Percentiles rank a stretch among this genome's conserved stretches.
Conservation (phyloP, 2,797 vertebrate genomes). For the Dallia pectoralis region DNA sequence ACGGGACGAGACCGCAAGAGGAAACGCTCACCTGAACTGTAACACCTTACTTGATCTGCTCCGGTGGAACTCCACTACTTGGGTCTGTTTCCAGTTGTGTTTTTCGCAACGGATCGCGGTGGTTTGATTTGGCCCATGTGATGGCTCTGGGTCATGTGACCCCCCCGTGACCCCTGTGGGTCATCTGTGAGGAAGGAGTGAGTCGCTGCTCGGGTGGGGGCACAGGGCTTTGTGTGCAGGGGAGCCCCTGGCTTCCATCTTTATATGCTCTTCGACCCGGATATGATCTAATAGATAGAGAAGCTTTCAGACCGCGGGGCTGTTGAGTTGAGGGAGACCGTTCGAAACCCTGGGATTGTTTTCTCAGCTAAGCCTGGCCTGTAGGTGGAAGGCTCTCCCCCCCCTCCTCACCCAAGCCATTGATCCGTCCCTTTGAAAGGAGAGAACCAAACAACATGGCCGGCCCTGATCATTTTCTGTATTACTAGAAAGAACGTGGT, state of each 20-base stretch:
- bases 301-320: conserved; percentile 59
- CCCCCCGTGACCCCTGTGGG: conserved; percentile 41
- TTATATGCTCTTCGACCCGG: conserved; percentile 83
- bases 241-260: conserved; percentile 55
- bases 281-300: conserved; percentile 79
- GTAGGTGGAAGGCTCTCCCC: conserved; percentile 21
- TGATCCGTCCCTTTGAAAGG: conserved; percentile 2
- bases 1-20: background rate
- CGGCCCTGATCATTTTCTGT: background rate
- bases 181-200: conserved; percentile 44
- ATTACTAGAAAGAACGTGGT: conserved; percentile 3
- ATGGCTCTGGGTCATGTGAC: conserved; percentile 2
- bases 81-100: background rate
- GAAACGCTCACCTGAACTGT: background rate
- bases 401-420: background rate
- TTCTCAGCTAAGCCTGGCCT: conserved; percentile 40
- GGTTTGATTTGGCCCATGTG: conserved; percentile 4
- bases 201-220: conserved; percentile 33
- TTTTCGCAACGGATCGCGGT: conserved; percentile 13
- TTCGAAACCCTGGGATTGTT: conserved; percentile 51
- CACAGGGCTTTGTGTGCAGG: conserved; percentile 72
- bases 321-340: conserved; percentile 53
- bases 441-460: conserved; percentile 7
- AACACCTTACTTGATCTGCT: background rate
- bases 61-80: background rate